These are phyloP conservation scores for Pelagia noctiluca DNA, from an alignment of 30 jellyfish, hydroid and myxozoan genomes.

Conservation along the genomic window DNA sequence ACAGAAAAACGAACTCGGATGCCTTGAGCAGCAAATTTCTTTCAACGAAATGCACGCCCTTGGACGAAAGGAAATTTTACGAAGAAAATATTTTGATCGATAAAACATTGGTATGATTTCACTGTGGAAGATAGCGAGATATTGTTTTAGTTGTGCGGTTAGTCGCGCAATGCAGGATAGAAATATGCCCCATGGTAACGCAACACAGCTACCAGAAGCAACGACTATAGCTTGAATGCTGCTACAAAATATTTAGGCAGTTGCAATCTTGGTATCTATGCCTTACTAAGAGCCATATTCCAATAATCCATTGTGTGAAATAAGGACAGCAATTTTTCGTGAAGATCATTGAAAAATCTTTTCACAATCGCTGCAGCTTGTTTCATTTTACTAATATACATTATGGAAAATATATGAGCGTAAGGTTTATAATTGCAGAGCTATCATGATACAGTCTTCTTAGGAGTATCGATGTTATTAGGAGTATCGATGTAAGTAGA, in stretches of 20 bases:
- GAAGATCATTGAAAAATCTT: too few relatives aligned
- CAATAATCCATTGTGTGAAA: too few relatives aligned
- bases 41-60: slow-evolving; percentile 39
- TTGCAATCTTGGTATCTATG: background rate
- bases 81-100: slow-evolving; percentile 42
- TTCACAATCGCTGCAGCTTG: too few relatives aligned
- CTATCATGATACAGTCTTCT: too few relatives aligned
- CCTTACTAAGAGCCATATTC: too few relatives aligned
- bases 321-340: too few relatives aligned
- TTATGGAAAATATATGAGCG: too few relatives aligned
- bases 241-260: background rate
- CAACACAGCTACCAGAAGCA: background rate
- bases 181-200: background rate
- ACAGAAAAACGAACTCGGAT: slow-evolving; percentile 43
- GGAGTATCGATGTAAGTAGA: too few relatives aligned
- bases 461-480: too few relatives aligned
- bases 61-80: slow-evolving; percentile 50
- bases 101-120: background rate
- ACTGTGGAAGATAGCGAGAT: background rate
- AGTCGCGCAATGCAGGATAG: background rate
- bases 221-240: background rate
- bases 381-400: too few relatives aligned
- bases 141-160: background rate
- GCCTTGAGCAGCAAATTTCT: slow-evolving; percentile 45
- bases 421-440: too few relatives aligned